Evolutionary conservation across 2,888 invertebrate species (phyloP).

Genomic region (Mamestra brassicae): DNA sequence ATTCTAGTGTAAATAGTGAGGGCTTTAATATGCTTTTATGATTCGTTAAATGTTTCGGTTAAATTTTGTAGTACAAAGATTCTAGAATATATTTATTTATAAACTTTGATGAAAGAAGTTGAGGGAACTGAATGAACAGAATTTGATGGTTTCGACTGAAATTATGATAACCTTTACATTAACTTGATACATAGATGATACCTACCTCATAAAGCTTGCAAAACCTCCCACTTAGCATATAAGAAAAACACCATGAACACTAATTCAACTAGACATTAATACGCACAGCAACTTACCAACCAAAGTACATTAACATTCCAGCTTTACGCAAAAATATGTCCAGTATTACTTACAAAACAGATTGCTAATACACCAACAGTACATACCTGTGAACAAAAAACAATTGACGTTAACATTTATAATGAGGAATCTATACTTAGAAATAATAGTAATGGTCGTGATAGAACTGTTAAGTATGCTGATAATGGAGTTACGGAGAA

Average conservation of each 20-base stretch:
- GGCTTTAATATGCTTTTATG: constrained; percentile 49
- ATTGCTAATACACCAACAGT: constrained; percentile 10
- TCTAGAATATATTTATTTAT: neutral
- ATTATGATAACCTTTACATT: neutral
- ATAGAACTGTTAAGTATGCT: constrained; percentile 18
- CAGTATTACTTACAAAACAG: constrained; percentile 39
- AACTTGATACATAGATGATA: neutral
- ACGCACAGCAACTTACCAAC: constrained; percentile 17
- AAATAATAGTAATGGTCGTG: constrained; percentile 38
- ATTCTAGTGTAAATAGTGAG: constrained; percentile 73
- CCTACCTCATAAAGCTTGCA: neutral
- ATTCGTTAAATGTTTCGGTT: constrained; percentile 23
- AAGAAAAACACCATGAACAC: neutral
- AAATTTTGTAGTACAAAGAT: neutral
- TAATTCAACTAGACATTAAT: neutral
- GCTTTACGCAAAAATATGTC: constrained; percentile 26
- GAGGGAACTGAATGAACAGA: neutral
- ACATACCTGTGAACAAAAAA: constrained; percentile 64
- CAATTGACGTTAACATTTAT: constrained; percentile 46
- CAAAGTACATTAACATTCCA: constrained; percentile 1
- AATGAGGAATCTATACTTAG: constrained; percentile 29
- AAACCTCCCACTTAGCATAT: neutral
- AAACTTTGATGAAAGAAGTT: neutral
- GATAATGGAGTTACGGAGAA: constrained; percentile 32
- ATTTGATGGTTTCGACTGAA: neutral